These are phyloP conservation scores for Stylophora pistillata DNA, from an alignment of 64 coral and sea anemone species.

Conservation along the genomic window DNA sequence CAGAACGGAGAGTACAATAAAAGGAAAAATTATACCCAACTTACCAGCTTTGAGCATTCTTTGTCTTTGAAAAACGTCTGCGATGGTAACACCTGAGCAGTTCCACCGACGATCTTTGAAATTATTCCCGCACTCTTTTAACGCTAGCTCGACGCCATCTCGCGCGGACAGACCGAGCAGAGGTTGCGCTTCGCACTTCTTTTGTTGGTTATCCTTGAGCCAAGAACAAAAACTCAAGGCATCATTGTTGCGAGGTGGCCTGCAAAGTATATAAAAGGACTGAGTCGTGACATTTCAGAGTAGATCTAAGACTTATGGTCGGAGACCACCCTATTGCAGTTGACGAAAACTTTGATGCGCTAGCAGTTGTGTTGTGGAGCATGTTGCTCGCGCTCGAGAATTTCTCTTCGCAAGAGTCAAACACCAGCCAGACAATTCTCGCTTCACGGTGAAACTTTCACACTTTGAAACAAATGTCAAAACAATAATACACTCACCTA, in stretches of 20 bases:
- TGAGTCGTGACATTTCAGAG: neutral
- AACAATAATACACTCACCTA: conserved; percentile 6
- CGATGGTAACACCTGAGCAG: conserved; percentile 76
- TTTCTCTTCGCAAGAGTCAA: neutral
- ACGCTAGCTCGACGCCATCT: conserved; percentile 67
- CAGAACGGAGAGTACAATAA: neutral
- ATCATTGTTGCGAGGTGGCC: conserved; percentile 48
- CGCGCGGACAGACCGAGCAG: conserved; percentile 50
- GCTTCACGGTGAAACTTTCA: conserved; percentile 18
- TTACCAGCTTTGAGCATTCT: conserved; percentile 79
- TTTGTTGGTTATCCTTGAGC: conserved; percentile 66
- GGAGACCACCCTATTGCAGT: neutral
- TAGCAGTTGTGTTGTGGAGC: neutral
- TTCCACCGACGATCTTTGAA: conserved; percentile 85
- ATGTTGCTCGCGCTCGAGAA: neutral
- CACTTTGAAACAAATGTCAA: conserved; percentile 23
- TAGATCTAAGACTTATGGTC: neutral
- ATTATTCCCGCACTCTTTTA: conserved; percentile 74
- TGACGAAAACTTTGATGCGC: neutral
- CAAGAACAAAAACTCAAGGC: conserved; percentile 74
- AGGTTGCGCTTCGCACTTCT: conserved; percentile 47
- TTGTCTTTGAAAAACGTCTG: conserved; percentile 72
- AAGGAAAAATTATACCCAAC: conserved; percentile 3
- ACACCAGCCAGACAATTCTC: neutral
- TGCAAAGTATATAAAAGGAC: conserved; percentile 46